Evolutionary conservation across 2,797 vertebrate genomes (phyloP).

Genomic region (Acanthis flammea): DNA sequence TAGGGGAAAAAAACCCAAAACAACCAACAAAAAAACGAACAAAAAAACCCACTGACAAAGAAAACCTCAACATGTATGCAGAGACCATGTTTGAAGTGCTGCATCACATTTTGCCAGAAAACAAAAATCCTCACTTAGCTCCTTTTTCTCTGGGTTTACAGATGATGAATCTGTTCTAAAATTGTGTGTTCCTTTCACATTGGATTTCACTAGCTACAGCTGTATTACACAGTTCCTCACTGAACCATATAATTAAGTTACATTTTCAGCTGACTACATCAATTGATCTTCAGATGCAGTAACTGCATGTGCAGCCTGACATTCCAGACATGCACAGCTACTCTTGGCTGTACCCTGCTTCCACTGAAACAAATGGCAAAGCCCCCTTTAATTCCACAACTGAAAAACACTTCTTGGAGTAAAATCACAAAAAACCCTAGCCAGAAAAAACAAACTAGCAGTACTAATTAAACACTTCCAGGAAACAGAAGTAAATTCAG

Average conservation of each 20-base stretch:
- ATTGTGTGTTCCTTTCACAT: not conserved
- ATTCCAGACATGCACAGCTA: not conserved
- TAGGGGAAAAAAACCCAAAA: accelerated
- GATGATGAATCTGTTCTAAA: not conserved
- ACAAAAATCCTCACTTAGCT: not conserved
- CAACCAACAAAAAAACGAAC: not conserved
- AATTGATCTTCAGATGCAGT: slow-evolving; percentile 31
- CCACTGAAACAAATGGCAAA: not conserved
- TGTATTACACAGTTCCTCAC: slow-evolving; percentile 23
- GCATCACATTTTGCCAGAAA: not conserved
- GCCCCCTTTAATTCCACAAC: not conserved
- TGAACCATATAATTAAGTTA: slow-evolving; percentile 49
- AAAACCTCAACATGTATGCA: not conserved
- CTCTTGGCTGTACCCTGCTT: not conserved
- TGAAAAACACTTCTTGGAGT: not conserved
- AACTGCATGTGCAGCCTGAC: not conserved
- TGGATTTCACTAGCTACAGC: not conserved
- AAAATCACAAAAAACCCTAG: not conserved
- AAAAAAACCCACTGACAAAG: not conserved
- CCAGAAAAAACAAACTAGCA: not conserved
- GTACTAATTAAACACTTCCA: not conserved
- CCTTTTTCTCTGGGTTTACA: not conserved
- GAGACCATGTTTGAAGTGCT: not conserved
- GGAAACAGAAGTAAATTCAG: not conserved
- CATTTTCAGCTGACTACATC: slow-evolving; percentile 45